These are phyloP conservation scores for Romanogobio albipinnatus DNA, from an alignment of 2,113 vertebrate species.

Conservation along the genomic window DNA sequence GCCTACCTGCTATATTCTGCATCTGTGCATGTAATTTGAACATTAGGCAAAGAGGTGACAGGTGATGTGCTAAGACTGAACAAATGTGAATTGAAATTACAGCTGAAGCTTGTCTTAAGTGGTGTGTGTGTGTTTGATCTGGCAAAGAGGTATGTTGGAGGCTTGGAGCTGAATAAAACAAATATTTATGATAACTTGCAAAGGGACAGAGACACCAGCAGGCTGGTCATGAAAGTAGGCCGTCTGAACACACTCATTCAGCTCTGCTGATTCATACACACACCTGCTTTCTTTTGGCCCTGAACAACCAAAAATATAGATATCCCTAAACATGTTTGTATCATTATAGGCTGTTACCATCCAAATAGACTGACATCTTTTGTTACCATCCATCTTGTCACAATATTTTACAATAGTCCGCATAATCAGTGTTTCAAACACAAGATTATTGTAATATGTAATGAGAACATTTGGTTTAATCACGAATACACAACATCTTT, in stretches of 20 bases:
- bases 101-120: neutral
- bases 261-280: constrained; percentile 28
- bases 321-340: neutral
- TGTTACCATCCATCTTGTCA: neutral
- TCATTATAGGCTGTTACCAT: neutral
- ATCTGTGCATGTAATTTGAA: neutral
- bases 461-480: too few species aligned
- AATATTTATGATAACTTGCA: neutral
- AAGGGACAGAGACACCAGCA: constrained; percentile 34
- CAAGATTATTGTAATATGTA: too few species aligned
- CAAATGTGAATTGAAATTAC: constrained; percentile 5
- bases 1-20: neutral
- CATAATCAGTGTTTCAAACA: too few species aligned
- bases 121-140: neutral
- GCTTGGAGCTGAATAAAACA: neutral
- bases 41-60: neutral
- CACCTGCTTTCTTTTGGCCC: constrained; percentile 1
- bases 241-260: constrained; percentile 21
- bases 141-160: neutral
- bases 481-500: too few species aligned
- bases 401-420: too few species aligned
- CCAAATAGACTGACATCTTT: neutral
- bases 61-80: neutral
- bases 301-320: neutral
- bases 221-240: constrained; percentile 28